These are phyloP conservation scores for Nycticebus coucang DNA, from an alignment of 2,113 vertebrate genomes.

Conservation along the genomic window DNA sequence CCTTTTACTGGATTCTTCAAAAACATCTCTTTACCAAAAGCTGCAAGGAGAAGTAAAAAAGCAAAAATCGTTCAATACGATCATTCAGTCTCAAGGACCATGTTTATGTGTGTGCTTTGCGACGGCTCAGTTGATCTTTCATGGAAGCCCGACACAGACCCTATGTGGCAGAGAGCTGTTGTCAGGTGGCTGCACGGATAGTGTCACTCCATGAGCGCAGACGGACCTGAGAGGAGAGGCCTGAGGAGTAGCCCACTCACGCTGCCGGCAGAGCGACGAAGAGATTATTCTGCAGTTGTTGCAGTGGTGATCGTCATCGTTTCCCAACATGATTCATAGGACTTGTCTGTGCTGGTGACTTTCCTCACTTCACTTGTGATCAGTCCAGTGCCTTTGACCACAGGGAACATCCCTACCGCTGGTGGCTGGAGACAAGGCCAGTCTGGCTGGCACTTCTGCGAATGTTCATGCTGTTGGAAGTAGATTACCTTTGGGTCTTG, in stretches of 20 bases:
- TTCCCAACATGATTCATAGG: not conserved
- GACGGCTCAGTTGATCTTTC: not conserved
- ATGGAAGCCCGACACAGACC: not conserved
- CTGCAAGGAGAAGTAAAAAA: constrained; percentile 11
- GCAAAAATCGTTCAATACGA: not conserved
- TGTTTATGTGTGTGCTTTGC: not conserved
- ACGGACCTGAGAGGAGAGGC: not conserved
- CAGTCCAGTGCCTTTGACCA: not conserved
- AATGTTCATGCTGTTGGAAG: not conserved
- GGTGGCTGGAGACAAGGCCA: not conserved
- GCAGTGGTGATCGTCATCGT: not conserved
- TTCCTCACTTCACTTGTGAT: not conserved
- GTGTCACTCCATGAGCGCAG: not conserved
- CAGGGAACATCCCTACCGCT: not conserved
- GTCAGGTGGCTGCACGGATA: not conserved
- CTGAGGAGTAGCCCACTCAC: not conserved
- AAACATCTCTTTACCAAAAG: not conserved
- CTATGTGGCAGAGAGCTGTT: not conserved
- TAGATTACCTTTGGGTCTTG: not conserved
- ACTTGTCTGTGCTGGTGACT: not conserved
- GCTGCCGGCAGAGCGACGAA: not conserved
- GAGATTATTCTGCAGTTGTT: not conserved
- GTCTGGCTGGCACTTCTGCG: not conserved
- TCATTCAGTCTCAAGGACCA: not conserved
- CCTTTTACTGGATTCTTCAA: constrained; percentile 25